Percentiles rank a stretch among this genome's conserved stretches.
phyloP scores from a whole-genome alignment of 2,113 vertebrate genomes.

The Barbus barbus region DNA sequence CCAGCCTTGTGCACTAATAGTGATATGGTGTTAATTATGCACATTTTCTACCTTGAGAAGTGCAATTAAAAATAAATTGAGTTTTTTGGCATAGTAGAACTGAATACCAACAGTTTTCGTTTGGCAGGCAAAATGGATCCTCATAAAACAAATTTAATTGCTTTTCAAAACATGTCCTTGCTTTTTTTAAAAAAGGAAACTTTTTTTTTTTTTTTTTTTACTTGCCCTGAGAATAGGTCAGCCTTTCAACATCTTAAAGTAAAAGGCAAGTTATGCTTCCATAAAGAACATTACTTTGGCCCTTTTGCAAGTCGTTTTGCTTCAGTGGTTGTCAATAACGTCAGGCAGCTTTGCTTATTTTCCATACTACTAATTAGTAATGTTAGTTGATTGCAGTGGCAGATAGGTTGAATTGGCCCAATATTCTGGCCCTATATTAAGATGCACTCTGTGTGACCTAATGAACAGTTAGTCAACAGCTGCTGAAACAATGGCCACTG shows the following conservation, averaged over 20 bases:
- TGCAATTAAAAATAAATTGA: not conserved
- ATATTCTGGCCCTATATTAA: not conserved
- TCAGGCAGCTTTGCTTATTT: not conserved
- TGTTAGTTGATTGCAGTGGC: not conserved
- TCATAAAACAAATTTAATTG: no score
- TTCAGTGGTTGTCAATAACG: constrained; percentile 2
- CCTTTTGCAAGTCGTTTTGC: not conserved
- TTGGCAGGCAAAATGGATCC: not conserved
- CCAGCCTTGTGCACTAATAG: not conserved
- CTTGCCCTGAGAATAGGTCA: not conserved
- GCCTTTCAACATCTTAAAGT: not conserved
- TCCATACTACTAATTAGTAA: no score
- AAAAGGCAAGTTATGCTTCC: not conserved
- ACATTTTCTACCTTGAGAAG: no score
- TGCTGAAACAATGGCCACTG: not conserved
- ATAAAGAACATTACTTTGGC: constrained; percentile 2
- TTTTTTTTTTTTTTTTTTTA: not conserved
- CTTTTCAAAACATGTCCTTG: not conserved
- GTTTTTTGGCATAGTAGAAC: not conserved
- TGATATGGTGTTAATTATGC: no score
- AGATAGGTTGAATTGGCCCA: not conserved
- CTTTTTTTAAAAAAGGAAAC: not conserved
- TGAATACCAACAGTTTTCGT: not conserved
- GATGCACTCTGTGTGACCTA: not conserved
- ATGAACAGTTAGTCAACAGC: not conserved